Conservation (phyloP, 1,140 invertebrate species). For the Drosophila kanapiae region DNA sequence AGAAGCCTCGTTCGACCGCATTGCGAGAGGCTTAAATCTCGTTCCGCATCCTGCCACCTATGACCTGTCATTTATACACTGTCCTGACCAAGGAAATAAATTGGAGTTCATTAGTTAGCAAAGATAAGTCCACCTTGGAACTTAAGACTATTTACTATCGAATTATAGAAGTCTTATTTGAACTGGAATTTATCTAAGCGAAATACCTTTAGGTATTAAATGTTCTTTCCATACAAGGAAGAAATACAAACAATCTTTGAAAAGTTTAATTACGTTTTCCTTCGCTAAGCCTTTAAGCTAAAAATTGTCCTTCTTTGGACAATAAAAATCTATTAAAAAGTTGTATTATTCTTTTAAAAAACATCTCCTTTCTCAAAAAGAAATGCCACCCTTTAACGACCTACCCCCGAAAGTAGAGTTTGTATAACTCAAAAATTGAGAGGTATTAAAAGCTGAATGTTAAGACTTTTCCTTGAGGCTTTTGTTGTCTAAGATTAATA, state of each 20-base stretch:
- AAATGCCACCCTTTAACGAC: background rate
- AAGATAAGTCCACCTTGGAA: background rate
- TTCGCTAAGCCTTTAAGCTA: background rate
- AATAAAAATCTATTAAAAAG: background rate
- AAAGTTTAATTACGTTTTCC: background rate
- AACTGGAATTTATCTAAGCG: background rate
- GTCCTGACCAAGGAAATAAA: constrained; percentile 7
- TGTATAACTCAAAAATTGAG: background rate
- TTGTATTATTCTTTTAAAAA: background rate
- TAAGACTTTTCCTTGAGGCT: background rate
- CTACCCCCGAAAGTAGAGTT: background rate
- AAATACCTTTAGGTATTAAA: background rate
- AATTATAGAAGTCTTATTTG: background rate
- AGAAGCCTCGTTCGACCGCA: constrained; percentile 38
- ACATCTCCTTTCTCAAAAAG: background rate
- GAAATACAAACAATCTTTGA: no score
- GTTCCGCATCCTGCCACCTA: constrained; percentile 32
- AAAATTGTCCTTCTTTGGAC: background rate
- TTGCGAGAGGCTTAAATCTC: constrained; percentile 44
- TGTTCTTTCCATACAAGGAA: no score
- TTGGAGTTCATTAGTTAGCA: constrained; percentile 17
- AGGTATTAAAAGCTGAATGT: constrained; percentile 3
- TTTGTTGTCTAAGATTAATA: constrained; percentile 19
- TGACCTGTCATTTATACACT: constrained; percentile 46
- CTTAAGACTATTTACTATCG: background rate